These are phyloP conservation scores for Saturnia japonica DNA, from an alignment of 2,888 invertebrate species.

Conservation along the genomic window DNA sequence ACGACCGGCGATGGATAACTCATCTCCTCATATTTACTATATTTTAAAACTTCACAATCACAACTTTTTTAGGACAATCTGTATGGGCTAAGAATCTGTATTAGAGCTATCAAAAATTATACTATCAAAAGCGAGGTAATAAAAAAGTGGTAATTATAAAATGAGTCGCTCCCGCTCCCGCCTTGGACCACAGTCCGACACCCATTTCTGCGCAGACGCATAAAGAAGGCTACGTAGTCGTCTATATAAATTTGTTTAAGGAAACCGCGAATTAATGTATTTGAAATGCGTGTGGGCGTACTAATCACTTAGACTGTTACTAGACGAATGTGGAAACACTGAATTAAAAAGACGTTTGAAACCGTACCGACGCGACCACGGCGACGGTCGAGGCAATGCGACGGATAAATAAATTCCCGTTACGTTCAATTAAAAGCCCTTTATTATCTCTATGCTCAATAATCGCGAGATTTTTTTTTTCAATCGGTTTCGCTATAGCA, in stretches of 20 bases:
- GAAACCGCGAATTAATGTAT: slow-evolving; percentile 46
- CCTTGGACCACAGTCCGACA: slow-evolving; percentile 30
- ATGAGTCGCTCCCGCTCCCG: slow-evolving; percentile 3
- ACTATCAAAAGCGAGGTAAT: background rate
- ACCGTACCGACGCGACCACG: background rate
- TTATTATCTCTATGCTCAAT: background rate
- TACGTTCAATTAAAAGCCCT: background rate
- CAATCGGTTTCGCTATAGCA: background rate
- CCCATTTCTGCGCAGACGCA: slow-evolving; percentile 49
- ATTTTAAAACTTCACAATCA: too few relatives aligned
- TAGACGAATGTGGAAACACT: slow-evolving; percentile 22
- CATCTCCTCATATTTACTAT: too few relatives aligned
- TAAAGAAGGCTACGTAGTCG: slow-evolving; percentile 47
- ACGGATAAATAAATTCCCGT: background rate
- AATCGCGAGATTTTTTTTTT: background rate
- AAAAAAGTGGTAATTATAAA: background rate
- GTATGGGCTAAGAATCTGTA: too few relatives aligned
- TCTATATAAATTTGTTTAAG: slow-evolving; percentile 40
- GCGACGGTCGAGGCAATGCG: background rate
- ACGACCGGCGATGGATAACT: too few relatives aligned
- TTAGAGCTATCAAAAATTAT: too few relatives aligned
- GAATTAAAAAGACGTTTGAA: slow-evolving; percentile 25
- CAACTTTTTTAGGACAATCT: too few relatives aligned
- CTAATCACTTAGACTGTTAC: slow-evolving; percentile 38
- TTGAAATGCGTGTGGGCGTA: slow-evolving; percentile 37